These are phyloP conservation scores for Eleutherodactylus coqui DNA, from an alignment of 2,797 vertebrate species.

Conservation along the genomic window DNA sequence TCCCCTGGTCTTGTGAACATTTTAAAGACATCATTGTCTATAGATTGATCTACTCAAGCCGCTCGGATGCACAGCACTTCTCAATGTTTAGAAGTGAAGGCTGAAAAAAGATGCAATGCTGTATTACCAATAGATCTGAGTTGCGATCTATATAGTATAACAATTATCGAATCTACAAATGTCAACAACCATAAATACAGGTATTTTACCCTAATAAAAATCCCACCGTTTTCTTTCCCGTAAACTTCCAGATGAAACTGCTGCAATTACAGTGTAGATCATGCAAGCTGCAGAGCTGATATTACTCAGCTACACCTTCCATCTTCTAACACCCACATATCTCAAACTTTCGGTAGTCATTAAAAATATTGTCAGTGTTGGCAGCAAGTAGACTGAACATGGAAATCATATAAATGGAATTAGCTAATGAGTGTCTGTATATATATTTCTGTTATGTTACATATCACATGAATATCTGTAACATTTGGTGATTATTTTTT, in stretches of 20 bases:
- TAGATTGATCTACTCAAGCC: constrained; percentile 14
- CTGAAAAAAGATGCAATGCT: neutral
- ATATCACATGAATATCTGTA: neutral
- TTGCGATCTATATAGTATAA: neutral
- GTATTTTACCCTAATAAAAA: neutral
- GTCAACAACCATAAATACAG: neutral
- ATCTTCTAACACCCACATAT: constrained; percentile 19
- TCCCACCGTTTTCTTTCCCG: neutral
- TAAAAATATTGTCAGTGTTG: constrained; percentile 32
- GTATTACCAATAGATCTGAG: neutral
- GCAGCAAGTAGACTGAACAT: constrained; percentile 8
- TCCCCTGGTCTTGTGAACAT: constrained; percentile 1
- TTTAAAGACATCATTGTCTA: constrained; percentile 17
- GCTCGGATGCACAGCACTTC: neutral
- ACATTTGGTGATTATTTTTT: neutral
- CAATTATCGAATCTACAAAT: neutral
- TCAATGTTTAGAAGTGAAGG: neutral
- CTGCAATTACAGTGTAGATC: constrained; percentile 16
- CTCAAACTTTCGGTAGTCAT: constrained; percentile 17
- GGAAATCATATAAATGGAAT: neutral
- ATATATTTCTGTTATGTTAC: neutral
- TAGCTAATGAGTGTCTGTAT: too few relatives aligned
- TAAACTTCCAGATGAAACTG: neutral
- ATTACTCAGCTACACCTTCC: constrained; percentile 36
- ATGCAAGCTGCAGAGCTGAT: neutral